phyloP scores from a whole-genome alignment of 2,888 invertebrate species.

The Opisthograptis luteolata region DNA sequence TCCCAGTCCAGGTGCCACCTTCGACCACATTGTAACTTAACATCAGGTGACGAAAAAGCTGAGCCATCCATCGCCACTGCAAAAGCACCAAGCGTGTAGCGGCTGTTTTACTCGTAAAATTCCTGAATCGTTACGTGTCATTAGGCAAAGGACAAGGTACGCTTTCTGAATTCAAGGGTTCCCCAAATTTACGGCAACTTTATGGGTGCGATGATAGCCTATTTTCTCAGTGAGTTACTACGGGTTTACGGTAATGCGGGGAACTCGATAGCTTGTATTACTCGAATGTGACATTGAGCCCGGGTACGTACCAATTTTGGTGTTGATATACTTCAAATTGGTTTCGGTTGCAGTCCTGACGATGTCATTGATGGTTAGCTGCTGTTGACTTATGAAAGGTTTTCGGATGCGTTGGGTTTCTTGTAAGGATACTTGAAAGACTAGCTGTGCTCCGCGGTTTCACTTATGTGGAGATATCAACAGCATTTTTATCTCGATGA shows the following conservation, averaged over 20 bases:
- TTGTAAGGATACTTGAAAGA: too few species aligned
- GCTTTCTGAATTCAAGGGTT: slow-evolving; percentile 33
- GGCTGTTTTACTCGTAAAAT: slow-evolving; percentile 15
- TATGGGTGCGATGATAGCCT: slow-evolving; percentile 38
- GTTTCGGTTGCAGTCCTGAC: slow-evolving; percentile 12
- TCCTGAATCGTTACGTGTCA: slow-evolving; percentile 21
- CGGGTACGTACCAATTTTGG: slow-evolving; percentile 7
- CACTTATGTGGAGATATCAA: too few species aligned
- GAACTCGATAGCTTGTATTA: slow-evolving; percentile 21
- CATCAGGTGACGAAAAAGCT: too few species aligned
- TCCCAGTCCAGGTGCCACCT: too few species aligned
- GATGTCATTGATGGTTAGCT: neutral
- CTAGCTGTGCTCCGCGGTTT: too few species aligned
- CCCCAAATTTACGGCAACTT: slow-evolving; percentile 39
- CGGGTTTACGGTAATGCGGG: slow-evolving; percentile 15
- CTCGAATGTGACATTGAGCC: slow-evolving; percentile 4
- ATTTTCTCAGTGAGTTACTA: slow-evolving; percentile 32
- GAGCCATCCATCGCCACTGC: neutral
- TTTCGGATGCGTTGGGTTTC: neutral
- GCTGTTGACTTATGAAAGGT: neutral
- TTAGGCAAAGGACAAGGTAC: slow-evolving; percentile 27
- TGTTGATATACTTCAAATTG: slow-evolving; percentile 24
- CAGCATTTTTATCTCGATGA: too few species aligned
- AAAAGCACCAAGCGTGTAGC: neutral
- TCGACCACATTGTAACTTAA: too few species aligned